phyloP scores from a whole-genome alignment of 2,797 vertebrate species.

The Argentina silus region DNA sequence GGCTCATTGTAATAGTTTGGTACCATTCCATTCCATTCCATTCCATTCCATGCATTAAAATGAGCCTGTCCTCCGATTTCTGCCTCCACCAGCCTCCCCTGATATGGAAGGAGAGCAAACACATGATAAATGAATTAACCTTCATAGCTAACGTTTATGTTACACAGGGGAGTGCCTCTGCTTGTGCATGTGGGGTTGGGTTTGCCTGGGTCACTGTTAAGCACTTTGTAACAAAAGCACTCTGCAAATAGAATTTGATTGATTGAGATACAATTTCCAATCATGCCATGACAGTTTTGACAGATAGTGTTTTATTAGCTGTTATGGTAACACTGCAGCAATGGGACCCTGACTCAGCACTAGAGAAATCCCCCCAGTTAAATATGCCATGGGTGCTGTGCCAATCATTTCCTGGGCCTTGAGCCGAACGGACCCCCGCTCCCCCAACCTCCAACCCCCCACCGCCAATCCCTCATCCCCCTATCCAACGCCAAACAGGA shows the following conservation, averaged over 20 bases:
- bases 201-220: no score
- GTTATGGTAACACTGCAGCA: neutral
- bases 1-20: no score
- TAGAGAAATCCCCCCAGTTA: neutral
- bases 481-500: slow-evolving; percentile 7
- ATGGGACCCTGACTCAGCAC: neutral
- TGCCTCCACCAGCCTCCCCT: no score
- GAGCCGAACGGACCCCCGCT: slow-evolving; percentile 7
- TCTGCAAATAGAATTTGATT: no score
- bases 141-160: neutral
- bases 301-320: neutral
- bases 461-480: no score
- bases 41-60: no score
- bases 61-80: no score
- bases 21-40: no score
- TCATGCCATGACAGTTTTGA: neutral
- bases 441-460: neutral
- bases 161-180: no score
- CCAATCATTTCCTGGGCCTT: slow-evolving; percentile 4
- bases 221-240: no score
- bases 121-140: neutral
- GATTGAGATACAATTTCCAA: neutral
- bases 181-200: no score
- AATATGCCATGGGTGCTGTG: slow-evolving; percentile 18
- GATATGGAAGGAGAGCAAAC: neutral